phyloP scores from a whole-genome alignment of 2,797 vertebrate genomes.

The Hoplostethus atlanticus region DNA sequence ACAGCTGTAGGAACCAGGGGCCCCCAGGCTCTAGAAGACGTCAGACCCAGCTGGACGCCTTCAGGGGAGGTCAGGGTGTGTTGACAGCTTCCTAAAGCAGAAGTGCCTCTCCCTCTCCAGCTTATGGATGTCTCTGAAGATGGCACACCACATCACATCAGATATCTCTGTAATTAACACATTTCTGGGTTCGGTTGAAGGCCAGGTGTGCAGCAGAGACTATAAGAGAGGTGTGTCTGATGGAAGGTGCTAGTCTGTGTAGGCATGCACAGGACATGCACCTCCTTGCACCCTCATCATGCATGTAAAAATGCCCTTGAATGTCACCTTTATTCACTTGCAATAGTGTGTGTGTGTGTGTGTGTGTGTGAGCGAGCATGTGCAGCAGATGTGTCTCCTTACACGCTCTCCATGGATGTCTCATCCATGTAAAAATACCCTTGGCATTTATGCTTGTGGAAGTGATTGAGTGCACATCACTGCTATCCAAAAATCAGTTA shows the following conservation, averaged over 20 bases:
- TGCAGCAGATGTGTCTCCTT: conserved; percentile 20
- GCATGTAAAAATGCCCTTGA: conserved; percentile 9
- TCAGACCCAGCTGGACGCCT: conserved; percentile 77
- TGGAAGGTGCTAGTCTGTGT: background rate
- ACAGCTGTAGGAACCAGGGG: conserved; percentile 64
- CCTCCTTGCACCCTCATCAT: background rate
- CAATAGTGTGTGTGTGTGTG: background rate
- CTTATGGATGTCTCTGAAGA: conserved; percentile 52
- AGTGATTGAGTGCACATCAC: conserved; percentile 10
- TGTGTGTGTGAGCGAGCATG: background rate
- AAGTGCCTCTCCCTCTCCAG: conserved; percentile 52
- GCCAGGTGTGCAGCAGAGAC: background rate
- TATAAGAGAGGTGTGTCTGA: conserved; percentile 15
- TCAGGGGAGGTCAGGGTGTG: conserved; percentile 71
- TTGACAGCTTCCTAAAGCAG: conserved; percentile 70
- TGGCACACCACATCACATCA: conserved; percentile 53
- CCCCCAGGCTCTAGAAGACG: conserved; percentile 53
- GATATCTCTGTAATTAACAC: conserved; percentile 67
- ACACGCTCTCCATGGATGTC: background rate
- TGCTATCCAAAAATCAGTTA: background rate
- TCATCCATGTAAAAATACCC: background rate
- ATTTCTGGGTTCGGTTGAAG: conserved; percentile 59
- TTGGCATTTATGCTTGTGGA: background rate
- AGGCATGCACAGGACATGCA: background rate
- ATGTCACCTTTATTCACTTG: background rate